Conservation (phyloP, 2,888 invertebrate genomes). For the Serripes groenlandicus region DNA sequence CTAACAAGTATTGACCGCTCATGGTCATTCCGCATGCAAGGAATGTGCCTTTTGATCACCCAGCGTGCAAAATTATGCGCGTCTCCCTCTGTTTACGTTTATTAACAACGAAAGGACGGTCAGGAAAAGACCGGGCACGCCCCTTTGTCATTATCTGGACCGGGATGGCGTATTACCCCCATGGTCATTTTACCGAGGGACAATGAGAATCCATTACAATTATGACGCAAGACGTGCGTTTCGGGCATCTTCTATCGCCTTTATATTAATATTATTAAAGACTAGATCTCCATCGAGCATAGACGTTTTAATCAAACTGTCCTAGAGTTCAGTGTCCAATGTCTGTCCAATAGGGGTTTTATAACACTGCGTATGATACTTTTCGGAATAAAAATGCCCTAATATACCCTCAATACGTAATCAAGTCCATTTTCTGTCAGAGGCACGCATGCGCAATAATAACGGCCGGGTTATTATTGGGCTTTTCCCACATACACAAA, state of each 20-base stretch:
- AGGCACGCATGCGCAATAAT: too few relatives aligned
- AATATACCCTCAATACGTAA: too few relatives aligned
- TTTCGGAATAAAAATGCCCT: too few relatives aligned
- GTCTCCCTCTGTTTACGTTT: background rate
- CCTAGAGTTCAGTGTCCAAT: too few relatives aligned
- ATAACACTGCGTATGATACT: too few relatives aligned
- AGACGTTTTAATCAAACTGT: too few relatives aligned
- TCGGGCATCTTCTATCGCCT: background rate
- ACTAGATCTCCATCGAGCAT: too few relatives aligned
- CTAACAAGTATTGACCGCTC: constrained; percentile 9
- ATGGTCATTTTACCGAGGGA: constrained; percentile 15
- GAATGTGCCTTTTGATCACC: constrained; percentile 18
- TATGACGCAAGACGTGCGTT: constrained; percentile 13
- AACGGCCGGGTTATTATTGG: too few relatives aligned
- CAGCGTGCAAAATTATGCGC: constrained; percentile 22
- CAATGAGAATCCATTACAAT: constrained; percentile 10
- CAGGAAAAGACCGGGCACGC: constrained; percentile 2
- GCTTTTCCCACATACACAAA: too few relatives aligned
- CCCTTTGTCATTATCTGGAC: constrained; percentile 1
- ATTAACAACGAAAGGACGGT: background rate
- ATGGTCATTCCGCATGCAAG: background rate
- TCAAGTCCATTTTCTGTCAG: too few relatives aligned
- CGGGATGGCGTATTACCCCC: constrained; percentile 9
- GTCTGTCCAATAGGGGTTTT: too few relatives aligned
- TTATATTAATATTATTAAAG: too few relatives aligned